These are phyloP conservation scores for Microcebus ravelobensis DNA, from an alignment of 2,113 vertebrate species.

Conservation along the genomic window DNA sequence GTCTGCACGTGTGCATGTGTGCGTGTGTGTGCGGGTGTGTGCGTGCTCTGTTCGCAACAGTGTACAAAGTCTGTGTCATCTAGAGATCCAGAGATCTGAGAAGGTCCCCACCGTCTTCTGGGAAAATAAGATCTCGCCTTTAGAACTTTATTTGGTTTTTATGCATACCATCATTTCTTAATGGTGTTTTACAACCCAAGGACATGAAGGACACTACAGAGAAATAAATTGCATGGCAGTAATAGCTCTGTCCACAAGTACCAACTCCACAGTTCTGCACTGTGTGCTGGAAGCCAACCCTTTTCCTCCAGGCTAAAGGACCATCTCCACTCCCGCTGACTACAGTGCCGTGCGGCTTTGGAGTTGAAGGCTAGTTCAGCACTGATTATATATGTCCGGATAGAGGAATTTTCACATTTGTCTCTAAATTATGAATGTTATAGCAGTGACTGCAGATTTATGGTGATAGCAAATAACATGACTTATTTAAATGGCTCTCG, in stretches of 20 bases:
- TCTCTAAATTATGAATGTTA: slow-evolving; percentile 78
- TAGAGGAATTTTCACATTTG: slow-evolving; percentile 55
- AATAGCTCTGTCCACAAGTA: slow-evolving; percentile 26
- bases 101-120: neutral
- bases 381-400: slow-evolving; percentile 37
- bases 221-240: slow-evolving; percentile 40
- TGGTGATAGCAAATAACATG: slow-evolving; percentile 72
- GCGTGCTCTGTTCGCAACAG: neutral
- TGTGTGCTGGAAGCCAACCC: slow-evolving; percentile 14
- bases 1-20: fast-evolving
- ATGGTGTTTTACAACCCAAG: slow-evolving; percentile 47
- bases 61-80: neutral
- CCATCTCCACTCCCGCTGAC: neutral
- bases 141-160: neutral
- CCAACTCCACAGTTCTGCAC: neutral
- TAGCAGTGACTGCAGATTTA: slow-evolving; percentile 69
- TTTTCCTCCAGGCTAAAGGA: slow-evolving; percentile 28
- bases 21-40: fast-evolving
- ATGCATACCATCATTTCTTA: neutral
- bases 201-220: slow-evolving; percentile 47
- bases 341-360: neutral
- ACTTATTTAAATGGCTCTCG: slow-evolving; percentile 77
- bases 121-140: neutral
- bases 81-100: neutral
- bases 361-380: slow-evolving; percentile 17